These are phyloP conservation scores for Rhynchonycteris naso DNA, from an alignment of 2,797 vertebrate species.

Conservation along the genomic window DNA sequence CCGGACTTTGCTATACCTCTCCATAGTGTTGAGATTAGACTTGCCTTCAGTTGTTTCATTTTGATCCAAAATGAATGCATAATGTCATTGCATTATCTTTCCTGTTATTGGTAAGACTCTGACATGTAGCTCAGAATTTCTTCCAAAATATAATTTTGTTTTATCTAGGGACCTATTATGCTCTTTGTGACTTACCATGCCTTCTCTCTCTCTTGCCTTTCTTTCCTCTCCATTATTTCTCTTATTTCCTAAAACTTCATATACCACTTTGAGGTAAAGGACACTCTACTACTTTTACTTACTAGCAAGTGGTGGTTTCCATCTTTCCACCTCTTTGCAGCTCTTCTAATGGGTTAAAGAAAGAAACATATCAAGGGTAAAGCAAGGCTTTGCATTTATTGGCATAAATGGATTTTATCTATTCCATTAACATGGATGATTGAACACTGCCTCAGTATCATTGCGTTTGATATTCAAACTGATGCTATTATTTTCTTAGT, in stretches of 20 bases:
- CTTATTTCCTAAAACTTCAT: neutral
- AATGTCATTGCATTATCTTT: neutral
- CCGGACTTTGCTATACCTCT: neutral
- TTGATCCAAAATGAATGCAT: slow-evolving; percentile 29
- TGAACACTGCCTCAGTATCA: slow-evolving; percentile 31
- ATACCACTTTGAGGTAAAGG: neutral
- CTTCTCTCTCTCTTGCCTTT: neutral
- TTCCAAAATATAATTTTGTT: neutral
- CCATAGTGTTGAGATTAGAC: neutral
- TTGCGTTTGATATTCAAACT: slow-evolving; percentile 66
- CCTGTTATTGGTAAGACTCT: neutral
- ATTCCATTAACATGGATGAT: slow-evolving; percentile 66
- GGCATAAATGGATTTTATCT: slow-evolving; percentile 57
- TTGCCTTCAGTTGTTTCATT: neutral
- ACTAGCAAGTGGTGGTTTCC: neutral
- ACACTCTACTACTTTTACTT: neutral
- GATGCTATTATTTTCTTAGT: slow-evolving; percentile 75
- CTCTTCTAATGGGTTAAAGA: slow-evolving; percentile 24
- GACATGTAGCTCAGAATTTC: neutral
- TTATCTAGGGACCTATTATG: neutral
- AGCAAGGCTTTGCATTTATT: slow-evolving; percentile 13
- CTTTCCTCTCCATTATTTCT: neutral
- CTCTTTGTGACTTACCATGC: neutral
- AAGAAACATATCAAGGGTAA: neutral
- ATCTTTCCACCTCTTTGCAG: neutral